phyloP scores from a whole-genome alignment of 2,113 vertebrate species.

The Anhinga rufa region DNA sequence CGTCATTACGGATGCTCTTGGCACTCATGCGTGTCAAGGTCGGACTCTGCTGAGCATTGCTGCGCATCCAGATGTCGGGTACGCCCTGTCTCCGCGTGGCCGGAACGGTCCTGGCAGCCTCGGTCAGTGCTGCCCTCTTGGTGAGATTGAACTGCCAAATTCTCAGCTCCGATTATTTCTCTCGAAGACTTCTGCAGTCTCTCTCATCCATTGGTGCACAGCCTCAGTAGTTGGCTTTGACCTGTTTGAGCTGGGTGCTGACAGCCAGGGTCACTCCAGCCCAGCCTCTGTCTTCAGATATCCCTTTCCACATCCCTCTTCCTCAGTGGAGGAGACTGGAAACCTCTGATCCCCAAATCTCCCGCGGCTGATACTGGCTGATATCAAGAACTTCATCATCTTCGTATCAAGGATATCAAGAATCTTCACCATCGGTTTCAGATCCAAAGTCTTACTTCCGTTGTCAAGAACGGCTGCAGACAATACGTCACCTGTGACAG shows the following conservation, averaged over 20 bases:
- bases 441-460: not conserved
- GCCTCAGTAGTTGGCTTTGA: not conserved
- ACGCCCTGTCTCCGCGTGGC: accelerated
- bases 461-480: not conserved
- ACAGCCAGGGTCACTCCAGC: not conserved
- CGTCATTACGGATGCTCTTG: accelerated
- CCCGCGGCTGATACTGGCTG: not conserved
- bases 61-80: no score
- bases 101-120: accelerated
- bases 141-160: accelerated
- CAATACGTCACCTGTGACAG: not conserved
- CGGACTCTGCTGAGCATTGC: not conserved
- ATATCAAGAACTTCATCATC: not conserved
- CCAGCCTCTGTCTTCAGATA: not conserved
- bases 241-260: not conserved
- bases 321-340: not conserved
- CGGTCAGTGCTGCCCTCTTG: not conserved
- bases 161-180: not conserved
- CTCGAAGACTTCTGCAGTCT: not conserved
- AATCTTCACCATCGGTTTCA: not conserved
- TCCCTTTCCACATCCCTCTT: not conserved
- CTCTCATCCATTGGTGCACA: not conserved
- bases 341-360: not conserved
- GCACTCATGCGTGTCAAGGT: accelerated
- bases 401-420: not conserved